Evolutionary conservation across 2,888 invertebrate genomes (phyloP).

Genomic region (Lithophane socia): DNA sequence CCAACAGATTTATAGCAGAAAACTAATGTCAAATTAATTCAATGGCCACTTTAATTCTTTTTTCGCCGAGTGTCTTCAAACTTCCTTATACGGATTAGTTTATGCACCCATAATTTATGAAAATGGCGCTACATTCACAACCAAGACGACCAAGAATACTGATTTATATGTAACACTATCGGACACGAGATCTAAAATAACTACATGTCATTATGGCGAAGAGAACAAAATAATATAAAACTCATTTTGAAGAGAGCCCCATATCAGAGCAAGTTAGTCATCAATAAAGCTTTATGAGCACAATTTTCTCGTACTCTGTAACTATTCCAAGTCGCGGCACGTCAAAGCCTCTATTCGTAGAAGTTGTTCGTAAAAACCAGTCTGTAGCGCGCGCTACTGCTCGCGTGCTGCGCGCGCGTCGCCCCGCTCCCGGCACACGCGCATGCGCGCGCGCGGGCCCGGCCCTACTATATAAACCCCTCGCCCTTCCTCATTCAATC

Average conservation of each 20-base stretch:
- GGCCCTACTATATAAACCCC: slow-evolving; percentile 81
- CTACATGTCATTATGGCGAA: slow-evolving; percentile 50
- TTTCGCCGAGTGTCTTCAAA: slow-evolving; percentile 33
- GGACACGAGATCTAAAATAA: slow-evolving; percentile 51
- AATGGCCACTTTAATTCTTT: slow-evolving; percentile 43
- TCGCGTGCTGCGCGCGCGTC: slow-evolving; percentile 85
- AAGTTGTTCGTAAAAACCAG: slow-evolving; percentile 86
- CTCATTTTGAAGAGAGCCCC: slow-evolving; percentile 53
- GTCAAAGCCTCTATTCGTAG: slow-evolving; percentile 88
- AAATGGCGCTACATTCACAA: slow-evolving; percentile 44
- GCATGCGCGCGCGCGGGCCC: slow-evolving; percentile 68
- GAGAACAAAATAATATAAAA: slow-evolving; percentile 60
- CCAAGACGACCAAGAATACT: slow-evolving; percentile 40
- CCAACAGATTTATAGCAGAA: slow-evolving; percentile 56
- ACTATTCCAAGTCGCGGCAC: slow-evolving; percentile 82
- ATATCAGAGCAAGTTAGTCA: slow-evolving; percentile 70
- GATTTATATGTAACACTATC: slow-evolving; percentile 54
- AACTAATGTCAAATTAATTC: slow-evolving; percentile 61
- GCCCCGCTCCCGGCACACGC: slow-evolving; percentile 78
- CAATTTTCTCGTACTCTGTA: slow-evolving; percentile 72
- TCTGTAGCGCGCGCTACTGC: slow-evolving; percentile 86
- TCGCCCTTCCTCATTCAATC: slow-evolving; percentile 87
- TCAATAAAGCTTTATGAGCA: slow-evolving; percentile 80
- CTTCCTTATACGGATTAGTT: slow-evolving; percentile 44
- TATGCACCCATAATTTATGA: slow-evolving; percentile 43